Conservation (phyloP, 1,140 invertebrate species). For the Euwallacea similis region DNA sequence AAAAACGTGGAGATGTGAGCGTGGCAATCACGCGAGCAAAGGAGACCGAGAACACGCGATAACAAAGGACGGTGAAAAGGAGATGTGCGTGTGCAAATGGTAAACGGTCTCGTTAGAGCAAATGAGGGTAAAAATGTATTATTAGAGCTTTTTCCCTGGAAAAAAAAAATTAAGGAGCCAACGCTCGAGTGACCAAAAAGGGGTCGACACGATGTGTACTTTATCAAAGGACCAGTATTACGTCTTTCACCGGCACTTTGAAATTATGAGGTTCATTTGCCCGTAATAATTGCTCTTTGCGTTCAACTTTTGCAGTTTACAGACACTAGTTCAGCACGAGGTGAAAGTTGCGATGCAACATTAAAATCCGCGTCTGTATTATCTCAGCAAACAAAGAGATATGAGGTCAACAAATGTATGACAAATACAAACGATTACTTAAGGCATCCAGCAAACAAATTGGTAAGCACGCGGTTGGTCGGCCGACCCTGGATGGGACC, state of each 20-base stretch:
- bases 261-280: too few relatives aligned
- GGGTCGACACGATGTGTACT: too few relatives aligned
- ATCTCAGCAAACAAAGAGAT: not conserved
- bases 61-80: not conserved
- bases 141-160: conserved; percentile 2
- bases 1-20: conserved; percentile 18
- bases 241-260: too few relatives aligned
- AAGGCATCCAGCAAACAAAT: conserved; percentile 9
- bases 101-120: conserved; percentile 9
- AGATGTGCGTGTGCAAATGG: conserved; percentile 13
- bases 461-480: not conserved
- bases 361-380: not conserved
- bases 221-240: too few relatives aligned
- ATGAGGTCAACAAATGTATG: conserved; percentile 6
- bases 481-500: conserved; percentile 6
- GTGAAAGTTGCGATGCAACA: not conserved
- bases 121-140: conserved; percentile 21
- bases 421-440: conserved; percentile 17
- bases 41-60: not conserved
- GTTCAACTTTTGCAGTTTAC: too few relatives aligned
- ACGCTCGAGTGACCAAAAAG: too few relatives aligned
- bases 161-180: not conserved
- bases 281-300: too few relatives aligned
- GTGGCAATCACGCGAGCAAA: conserved; percentile 3
- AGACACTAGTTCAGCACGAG: not conserved